Percentiles rank a stretch among this genome's conserved stretches.
These are phyloP conservation scores for Anseranas semipalmata DNA, from an alignment of 2,113 vertebrate species.

Conservation along the genomic window DNA sequence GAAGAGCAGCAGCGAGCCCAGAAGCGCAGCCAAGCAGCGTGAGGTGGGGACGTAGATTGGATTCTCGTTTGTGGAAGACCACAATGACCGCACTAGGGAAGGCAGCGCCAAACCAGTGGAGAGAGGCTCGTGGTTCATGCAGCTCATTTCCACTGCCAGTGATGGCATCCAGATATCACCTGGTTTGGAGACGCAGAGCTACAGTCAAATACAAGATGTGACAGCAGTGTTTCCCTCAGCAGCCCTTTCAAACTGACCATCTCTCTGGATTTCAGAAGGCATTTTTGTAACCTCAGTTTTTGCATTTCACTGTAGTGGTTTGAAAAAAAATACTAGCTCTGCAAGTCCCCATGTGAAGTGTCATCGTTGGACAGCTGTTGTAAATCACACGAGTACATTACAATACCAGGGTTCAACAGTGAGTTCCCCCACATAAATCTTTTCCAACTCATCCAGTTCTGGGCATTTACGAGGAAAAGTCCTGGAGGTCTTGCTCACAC, in stretches of 20 bases:
- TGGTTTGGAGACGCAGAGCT: neutral
- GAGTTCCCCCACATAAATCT: neutral
- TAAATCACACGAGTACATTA: neutral
- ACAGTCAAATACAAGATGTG: neutral
- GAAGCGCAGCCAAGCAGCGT: fast-evolving
- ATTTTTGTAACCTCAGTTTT: neutral
- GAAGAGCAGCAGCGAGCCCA: neutral
- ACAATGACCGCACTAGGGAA: neutral
- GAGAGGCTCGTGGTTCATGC: neutral
- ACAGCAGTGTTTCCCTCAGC: neutral
- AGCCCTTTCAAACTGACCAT: neutral
- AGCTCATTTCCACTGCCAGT: neutral
- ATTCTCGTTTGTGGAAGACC: neutral
- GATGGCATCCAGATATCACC: neutral
- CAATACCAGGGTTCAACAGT: neutral
- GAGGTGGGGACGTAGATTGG: neutral
- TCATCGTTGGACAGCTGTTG: neutral
- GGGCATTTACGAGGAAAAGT: neutral
- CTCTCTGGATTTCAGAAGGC: neutral
- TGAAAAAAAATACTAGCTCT: neutral
- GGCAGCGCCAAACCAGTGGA: neutral
- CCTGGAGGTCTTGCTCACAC: neutral
- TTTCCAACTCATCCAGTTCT: neutral
- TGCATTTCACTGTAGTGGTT: neutral
- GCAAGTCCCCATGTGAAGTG: neutral